phyloP scores from a whole-genome alignment of 2,797 vertebrate species.

The Mus minutoides region DNA sequence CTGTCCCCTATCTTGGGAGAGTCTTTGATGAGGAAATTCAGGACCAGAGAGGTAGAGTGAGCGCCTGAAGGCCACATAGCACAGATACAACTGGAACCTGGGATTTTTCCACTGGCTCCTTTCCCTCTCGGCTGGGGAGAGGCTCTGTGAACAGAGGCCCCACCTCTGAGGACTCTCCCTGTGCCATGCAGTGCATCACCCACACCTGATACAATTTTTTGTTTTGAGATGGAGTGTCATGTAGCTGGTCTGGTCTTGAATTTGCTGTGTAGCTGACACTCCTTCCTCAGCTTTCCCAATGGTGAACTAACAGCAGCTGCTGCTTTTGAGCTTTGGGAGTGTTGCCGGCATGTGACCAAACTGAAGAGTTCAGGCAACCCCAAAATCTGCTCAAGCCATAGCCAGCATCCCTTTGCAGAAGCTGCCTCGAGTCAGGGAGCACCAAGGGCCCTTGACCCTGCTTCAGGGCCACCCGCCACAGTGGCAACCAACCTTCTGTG shows the following conservation, averaged over 20 bases:
- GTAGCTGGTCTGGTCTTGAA: neutral
- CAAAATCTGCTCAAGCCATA: neutral
- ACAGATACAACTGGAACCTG: no score
- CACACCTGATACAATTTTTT: neutral
- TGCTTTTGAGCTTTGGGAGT: neutral
- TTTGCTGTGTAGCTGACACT: neutral
- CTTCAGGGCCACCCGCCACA: conserved; percentile 60
- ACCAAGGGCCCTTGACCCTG: conserved; percentile 75
- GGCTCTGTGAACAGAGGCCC: neutral
- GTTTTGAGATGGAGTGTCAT: no score
- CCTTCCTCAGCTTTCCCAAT: neutral
- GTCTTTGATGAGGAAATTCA: neutral
- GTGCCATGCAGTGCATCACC: neutral
- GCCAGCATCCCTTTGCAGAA: neutral
- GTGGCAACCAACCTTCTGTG: conserved; percentile 82
- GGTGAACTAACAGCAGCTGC: neutral
- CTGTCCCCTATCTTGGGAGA: neutral
- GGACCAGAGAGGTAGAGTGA: neutral
- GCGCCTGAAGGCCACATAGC: neutral
- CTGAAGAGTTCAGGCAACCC: neutral
- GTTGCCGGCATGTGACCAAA: no score
- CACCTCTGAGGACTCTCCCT: neutral
- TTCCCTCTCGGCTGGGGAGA: neutral
- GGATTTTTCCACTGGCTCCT: neutral
- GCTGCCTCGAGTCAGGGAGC: conserved; percentile 62